Evolutionary conservation across 1,140 invertebrate species (phyloP), one percentile per base, ranked within the genome.

Genomic region (Drosophila tsacasi): DNA sequence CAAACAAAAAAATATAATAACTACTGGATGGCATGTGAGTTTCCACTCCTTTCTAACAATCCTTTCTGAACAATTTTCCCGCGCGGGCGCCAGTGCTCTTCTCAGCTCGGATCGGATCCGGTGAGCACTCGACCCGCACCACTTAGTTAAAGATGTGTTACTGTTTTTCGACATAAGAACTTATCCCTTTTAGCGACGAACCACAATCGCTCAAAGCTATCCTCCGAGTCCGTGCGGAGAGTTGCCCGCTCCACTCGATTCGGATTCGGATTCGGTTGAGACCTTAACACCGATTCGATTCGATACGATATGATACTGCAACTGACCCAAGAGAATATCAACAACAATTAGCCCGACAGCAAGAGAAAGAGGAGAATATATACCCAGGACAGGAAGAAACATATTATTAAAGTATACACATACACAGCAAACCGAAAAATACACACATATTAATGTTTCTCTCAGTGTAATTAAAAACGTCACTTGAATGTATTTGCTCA

Each of bases 401-500:
- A 73, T 73, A 74, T 52, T 89, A 84, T 57, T 50, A 5, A 74
- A 30, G 71, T 59, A 85, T 59, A 75, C 44, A 78, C 58, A 46
- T 39, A 81, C 55, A 73, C 50, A 79, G 69, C 42, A 74, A 65
- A 62, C 57, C 42, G 30, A 69, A 64, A 39, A 54, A 32, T 17
- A 19, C 27, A 52, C 54, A 81, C 62, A 76, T 64, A 83, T 89
- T 65, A 91, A 89, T 92, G 83, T 91, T 86, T 89, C 76, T 89
- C 81, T 91, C 81, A 81, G 90, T 91, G 91, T 85, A 91, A 81
- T 86, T 85, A 65, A 79, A 76, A 57, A 57, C 54, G 35, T 82
- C 71, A 79, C 71, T 81, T 79, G 75, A 86, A 90, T 84, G 82
- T 92, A 92, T 90, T 84, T 85, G 83, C 85, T 90, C 81, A 92